phyloP scores from a whole-genome alignment of 2,797 vertebrate genomes.

The Tachyglossus aculeatus region DNA sequence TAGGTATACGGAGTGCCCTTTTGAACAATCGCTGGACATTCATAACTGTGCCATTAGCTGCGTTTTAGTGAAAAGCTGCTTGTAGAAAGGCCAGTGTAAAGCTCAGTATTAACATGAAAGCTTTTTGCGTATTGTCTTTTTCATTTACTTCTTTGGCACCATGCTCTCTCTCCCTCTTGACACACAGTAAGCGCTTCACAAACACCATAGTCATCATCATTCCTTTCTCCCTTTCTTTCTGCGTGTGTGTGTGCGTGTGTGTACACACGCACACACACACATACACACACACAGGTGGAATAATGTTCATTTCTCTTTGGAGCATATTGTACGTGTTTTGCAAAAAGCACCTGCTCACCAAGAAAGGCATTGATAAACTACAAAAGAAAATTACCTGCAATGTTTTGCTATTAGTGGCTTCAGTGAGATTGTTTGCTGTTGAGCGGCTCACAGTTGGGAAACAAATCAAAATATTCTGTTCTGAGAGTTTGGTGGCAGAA shows the following conservation, averaged over 20 bases:
- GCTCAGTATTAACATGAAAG: background rate
- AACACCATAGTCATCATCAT: fast-evolving
- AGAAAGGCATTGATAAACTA: conserved; percentile 42
- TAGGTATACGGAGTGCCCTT: conserved; percentile 26
- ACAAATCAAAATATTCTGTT: conserved; percentile 55
- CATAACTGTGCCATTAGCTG: background rate
- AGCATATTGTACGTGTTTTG: conserved; percentile 43
- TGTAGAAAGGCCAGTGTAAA: background rate
- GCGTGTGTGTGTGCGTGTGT: background rate
- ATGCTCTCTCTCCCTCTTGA: background rate
- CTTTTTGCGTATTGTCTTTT: too few species aligned
- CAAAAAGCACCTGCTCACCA: conserved; percentile 56
- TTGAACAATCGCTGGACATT: background rate
- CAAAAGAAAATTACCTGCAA: conserved; percentile 63
- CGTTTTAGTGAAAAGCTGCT: background rate
- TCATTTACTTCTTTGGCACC: background rate
- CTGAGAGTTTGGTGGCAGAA: conserved; percentile 35
- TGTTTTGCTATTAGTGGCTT: conserved; percentile 46
- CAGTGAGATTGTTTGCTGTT: conserved; percentile 23
- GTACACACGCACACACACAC: background rate
- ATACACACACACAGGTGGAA: conserved; percentile 45
- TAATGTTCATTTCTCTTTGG: conserved; percentile 38
- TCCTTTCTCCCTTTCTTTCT: too few species aligned
- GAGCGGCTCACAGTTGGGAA: conserved; percentile 33
- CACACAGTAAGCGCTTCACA: too few species aligned